These are phyloP conservation scores for Dasysyrphus tricinctus DNA, from an alignment of 2,888 invertebrate genomes.

Conservation along the genomic window DNA sequence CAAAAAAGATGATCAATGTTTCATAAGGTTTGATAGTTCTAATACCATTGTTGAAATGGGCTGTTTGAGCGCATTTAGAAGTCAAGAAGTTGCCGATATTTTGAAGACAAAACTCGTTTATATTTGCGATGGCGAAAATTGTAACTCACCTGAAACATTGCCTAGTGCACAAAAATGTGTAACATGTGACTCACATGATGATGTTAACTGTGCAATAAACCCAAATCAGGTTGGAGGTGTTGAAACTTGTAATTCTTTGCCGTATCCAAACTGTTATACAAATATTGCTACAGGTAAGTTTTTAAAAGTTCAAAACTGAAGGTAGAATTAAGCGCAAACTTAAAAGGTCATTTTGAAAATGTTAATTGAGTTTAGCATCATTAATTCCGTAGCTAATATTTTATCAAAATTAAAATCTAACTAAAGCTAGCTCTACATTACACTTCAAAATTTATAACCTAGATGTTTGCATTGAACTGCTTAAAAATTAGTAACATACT, in stretches of 20 bases:
- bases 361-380: too few species aligned
- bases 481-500: too few species aligned
- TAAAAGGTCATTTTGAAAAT: too few species aligned
- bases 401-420: too few species aligned
- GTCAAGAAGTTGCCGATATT: constrained; percentile 78
- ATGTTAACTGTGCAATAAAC: constrained; percentile 78
- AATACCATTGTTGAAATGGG: constrained; percentile 79
- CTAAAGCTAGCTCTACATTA: too few species aligned
- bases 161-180: constrained; percentile 77
- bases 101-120: constrained; percentile 79
- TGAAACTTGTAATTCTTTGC: constrained; percentile 77
- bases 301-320: not conserved
- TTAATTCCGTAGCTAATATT: too few species aligned
- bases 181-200: constrained; percentile 78
- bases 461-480: too few species aligned
- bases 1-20: constrained; percentile 79
- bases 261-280: constrained; percentile 79
- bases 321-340: too few species aligned
- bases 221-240: constrained; percentile 77
- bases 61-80: constrained; percentile 80
- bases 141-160: constrained; percentile 77
- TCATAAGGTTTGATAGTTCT: constrained; percentile 77
- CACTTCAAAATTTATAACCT: too few species aligned
- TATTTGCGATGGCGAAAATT: constrained; percentile 79
- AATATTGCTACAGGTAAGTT: constrained; percentile 76